phyloP scores from a whole-genome alignment of 2,113 vertebrate genomes.

The Aegithalos caudatus region DNA sequence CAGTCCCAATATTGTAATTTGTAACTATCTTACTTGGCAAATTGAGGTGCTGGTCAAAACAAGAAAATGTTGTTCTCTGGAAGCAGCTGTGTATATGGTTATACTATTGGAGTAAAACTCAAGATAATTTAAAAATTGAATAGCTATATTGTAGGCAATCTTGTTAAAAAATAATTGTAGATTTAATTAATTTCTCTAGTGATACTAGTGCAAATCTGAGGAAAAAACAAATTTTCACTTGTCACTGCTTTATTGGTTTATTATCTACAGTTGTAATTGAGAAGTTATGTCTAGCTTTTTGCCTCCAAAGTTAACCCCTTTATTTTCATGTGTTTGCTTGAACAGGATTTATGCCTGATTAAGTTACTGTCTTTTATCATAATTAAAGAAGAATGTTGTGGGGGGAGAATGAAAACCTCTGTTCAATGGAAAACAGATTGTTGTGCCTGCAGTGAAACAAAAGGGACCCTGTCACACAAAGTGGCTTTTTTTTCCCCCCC shows the following conservation, averaged over 20 bases:
- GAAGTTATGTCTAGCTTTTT: slow-evolving; percentile 8
- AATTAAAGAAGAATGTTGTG: slow-evolving; percentile 80
- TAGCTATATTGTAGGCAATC: neutral
- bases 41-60: neutral
- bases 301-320: slow-evolving; percentile 39
- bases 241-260: neutral
- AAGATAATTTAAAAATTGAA: neutral
- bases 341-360: slow-evolving; percentile 77
- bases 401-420: slow-evolving; percentile 47
- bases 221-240: neutral
- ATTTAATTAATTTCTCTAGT: neutral
- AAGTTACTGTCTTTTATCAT: slow-evolving; percentile 81
- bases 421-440: slow-evolving; percentile 76
- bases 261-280: neutral
- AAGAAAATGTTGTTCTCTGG: neutral
- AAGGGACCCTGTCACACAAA: slow-evolving; percentile 47
- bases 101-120: neutral
- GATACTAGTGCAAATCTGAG: neutral
- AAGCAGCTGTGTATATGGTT: neutral
- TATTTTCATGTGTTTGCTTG: slow-evolving; percentile 68
- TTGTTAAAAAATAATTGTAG: neutral
- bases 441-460: slow-evolving; percentile 52
- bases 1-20: neutral
- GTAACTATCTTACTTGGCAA: neutral
- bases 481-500: neutral